Percentiles rank a stretch among this genome's conserved stretches.
Conservation (phyloP, 2,797 vertebrate genomes). For the Syndactyla subalaris region DNA sequence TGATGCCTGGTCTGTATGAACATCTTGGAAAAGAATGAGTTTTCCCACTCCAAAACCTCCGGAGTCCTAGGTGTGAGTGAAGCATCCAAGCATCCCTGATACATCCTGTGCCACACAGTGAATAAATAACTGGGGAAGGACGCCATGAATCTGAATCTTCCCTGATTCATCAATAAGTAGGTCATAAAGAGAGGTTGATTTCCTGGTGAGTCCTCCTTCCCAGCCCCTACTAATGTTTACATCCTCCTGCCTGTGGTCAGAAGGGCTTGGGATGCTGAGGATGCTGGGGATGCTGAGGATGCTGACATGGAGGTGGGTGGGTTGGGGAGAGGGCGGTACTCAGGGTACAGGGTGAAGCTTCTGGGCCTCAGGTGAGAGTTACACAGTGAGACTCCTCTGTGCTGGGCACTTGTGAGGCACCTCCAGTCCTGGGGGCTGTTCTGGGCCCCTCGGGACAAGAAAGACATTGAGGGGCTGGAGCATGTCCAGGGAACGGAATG, state of each 20-base stretch:
- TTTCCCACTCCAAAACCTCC: background rate
- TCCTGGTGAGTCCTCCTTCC: slow-evolving; percentile 27
- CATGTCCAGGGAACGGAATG: accelerated
- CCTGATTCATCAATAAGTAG: slow-evolving; percentile 52
- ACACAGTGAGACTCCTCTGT: background rate
- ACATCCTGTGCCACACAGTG: background rate
- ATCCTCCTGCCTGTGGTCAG: slow-evolving; percentile 12
- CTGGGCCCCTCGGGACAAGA: background rate
- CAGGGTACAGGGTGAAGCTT: background rate
- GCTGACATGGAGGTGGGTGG: background rate
- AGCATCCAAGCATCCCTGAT: background rate
- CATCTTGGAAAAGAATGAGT: background rate
- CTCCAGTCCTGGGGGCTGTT: background rate
- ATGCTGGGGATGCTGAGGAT: background rate
- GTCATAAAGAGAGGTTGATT: background rate
- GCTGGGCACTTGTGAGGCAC: background rate
- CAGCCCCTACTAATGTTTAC: background rate
- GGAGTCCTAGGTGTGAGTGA: background rate
- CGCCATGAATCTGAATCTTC: background rate
- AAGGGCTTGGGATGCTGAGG: background rate
- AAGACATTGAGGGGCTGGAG: background rate
- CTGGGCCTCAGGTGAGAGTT: background rate
- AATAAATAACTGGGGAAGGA: background rate
- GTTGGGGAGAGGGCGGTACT: background rate
- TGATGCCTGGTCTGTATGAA: background rate